These are phyloP conservation scores for Aproaerema taeniolella DNA, from an alignment of 2,888 invertebrate species.

Conservation along the genomic window DNA sequence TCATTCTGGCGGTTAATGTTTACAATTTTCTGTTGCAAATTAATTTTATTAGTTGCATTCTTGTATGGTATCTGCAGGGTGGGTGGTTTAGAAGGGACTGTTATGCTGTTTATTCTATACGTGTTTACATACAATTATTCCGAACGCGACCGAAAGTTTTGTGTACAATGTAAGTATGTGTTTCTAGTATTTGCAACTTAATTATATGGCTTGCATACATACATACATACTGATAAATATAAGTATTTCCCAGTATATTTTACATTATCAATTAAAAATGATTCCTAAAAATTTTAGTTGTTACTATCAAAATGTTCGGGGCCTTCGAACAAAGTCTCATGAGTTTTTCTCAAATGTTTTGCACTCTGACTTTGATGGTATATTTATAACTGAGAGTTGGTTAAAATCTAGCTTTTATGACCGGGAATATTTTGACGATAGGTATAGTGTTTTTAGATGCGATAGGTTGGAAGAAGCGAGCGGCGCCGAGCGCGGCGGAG, in stretches of 20 bases:
- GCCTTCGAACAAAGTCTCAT: not conserved
- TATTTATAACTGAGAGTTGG: not conserved
- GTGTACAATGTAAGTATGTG: not conserved
- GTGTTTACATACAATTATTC: constrained; percentile 4
- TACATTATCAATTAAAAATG: not conserved
- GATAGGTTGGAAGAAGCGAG: not conserved
- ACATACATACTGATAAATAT: not conserved
- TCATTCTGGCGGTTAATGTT: too few relatives aligned
- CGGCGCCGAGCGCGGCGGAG: not conserved
- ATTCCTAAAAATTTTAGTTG: not conserved
- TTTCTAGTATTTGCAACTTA: not conserved
- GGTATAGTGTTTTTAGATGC: not conserved
- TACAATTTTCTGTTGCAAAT: too few relatives aligned
- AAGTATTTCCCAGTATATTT: not conserved
- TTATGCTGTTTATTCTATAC: constrained; percentile 6
- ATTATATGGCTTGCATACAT: not conserved
- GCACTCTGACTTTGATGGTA: not conserved
- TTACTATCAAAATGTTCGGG: constrained; percentile 1
- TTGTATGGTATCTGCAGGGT: too few relatives aligned
- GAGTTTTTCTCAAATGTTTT: not conserved
- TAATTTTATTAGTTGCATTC: too few relatives aligned
- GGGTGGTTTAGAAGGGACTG: too few relatives aligned
- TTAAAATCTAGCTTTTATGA: not conserved
- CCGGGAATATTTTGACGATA: not conserved
- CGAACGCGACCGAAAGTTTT: not conserved